Base-by-base conservation (phyloP, 2,888 invertebrate genomes). In the Argynnis bischoffii region DNA sequence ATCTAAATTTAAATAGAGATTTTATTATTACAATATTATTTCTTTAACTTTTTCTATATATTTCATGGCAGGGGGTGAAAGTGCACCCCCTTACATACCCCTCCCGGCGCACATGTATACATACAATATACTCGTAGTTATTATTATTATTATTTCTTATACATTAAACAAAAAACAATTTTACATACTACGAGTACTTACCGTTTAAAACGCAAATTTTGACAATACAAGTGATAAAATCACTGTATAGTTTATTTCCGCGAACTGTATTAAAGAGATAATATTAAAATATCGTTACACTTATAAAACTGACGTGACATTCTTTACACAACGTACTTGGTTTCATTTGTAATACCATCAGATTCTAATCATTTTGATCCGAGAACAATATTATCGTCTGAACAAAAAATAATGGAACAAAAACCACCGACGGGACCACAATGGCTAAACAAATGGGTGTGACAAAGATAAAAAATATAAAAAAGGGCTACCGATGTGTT, bases 371-470 rank as follows among this genome's bases (percentile, higher is more conserved):
- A 78, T 74, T 77, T 81, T 79, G 81, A 79, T 80, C 79, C 79
- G 78, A 82, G 83, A 83, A 88, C 87, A 87, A 87, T 87, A 86
- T 85, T 85, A 87, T 87, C 88, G 83, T 81, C 80, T 77, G 79
- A 76, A 79, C 76, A 76, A 79, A 76, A 83, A 82, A 82, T 71
- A 79, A 77, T 74, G 78, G 77, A 80, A 80, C 76, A 76, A 78
- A 78, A 74, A 76, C 72, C 77, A 80, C 74, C 77, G 80, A 80
- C 77, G 78, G 79, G 69, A 71, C 73, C 74, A 84, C 84, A 84
- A 83, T 83, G 79, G 81, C 72, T 73, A 77, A 80, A 86, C 78
- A 79, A 82, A 83, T 78, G 81, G 77, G 82, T 78, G 78, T 75
- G 79, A 78, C 76, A 70, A 72, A 77, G 70, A 75, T 75, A 74